A percentile compares a stretch with the other conserved stretches of the same genome.
These are phyloP conservation scores for Dysidea cf. avara DNA, from an alignment of 37 sponge, comb jelly and placozoan genomes.

Conservation along the genomic window DNA sequence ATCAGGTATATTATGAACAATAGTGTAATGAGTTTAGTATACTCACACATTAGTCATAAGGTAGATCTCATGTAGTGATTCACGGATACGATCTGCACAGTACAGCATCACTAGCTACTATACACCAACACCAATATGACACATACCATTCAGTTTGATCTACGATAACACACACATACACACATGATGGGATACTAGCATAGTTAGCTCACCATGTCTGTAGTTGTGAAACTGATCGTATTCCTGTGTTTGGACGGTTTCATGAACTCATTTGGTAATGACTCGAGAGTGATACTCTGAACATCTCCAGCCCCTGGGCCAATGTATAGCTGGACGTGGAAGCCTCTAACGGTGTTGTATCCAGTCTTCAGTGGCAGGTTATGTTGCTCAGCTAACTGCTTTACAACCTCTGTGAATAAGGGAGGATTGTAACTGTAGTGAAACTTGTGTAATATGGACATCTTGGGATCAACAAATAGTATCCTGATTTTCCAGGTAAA, in stretches of 20 bases:
- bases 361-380: constrained; percentile 76
- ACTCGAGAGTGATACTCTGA: constrained; percentile 1
- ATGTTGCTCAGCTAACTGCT: constrained; percentile 61
- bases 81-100: constrained; percentile 74
- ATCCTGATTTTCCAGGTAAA: no score
- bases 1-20: constrained; percentile 2
- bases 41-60: constrained; percentile 87
- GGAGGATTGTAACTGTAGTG: no score
- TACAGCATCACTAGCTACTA: no score
- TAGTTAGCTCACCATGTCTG: constrained; percentile 70
- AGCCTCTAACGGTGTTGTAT: constrained; percentile 84
- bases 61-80: constrained; percentile 92
- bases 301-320: constrained; percentile 39
- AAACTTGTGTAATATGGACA: no score
- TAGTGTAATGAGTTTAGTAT: no score
- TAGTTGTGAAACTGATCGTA: constrained; percentile 81
- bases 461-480: no score
- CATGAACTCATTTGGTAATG: constrained; percentile 74
- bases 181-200: not conserved
- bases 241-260: constrained; percentile 76
- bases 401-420: constrained; percentile 49
- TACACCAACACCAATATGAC: not conserved
- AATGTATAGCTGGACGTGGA: constrained; percentile 85
- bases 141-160: constrained; percentile 47
- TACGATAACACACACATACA: constrained; percentile 5